Percentiles rank a stretch among this genome's conserved stretches.
Evolutionary conservation across 1,140 invertebrate genomes (phyloP).

Genomic region (Sarcophaga peregrina): DNA sequence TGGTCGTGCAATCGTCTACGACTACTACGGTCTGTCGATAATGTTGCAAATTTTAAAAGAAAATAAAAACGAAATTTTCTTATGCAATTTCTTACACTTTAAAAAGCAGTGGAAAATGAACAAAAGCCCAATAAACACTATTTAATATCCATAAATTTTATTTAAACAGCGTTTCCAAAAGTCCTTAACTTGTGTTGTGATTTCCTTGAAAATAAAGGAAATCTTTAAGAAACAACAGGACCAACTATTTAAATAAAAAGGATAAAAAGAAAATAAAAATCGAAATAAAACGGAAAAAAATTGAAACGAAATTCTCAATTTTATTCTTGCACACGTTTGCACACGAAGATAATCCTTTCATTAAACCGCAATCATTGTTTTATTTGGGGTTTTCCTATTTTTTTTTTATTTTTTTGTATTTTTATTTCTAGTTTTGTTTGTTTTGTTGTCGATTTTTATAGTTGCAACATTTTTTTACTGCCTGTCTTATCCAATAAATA

Average conservation of each 20-base stretch:
- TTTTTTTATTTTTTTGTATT: no score
- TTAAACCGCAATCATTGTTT: constrained; percentile 41
- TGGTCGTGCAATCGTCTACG: not conserved
- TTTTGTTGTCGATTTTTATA: not conserved
- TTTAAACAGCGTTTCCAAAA: no score
- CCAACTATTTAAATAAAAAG: not conserved
- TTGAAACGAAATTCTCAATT: not conserved
- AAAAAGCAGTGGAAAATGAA: no score
- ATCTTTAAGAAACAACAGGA: no score
- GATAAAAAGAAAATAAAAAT: not conserved
- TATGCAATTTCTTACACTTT: no score
- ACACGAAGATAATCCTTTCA: constrained; percentile 37
- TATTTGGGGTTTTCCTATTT: not conserved
- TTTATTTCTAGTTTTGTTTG: not conserved
- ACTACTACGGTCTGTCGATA: not conserved
- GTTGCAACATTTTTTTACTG: not conserved
- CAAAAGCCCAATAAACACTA: no score
- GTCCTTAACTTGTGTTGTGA: no score
- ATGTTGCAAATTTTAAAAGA: no score
- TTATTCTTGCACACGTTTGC: constrained; percentile 39
- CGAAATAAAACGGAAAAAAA: not conserved
- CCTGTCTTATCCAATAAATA: not conserved
- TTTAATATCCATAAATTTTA: no score
- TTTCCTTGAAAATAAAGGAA: no score
- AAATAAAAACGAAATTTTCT: no score